phyloP scores from a whole-genome alignment of 2,888 invertebrate species.

The Epiblema foenella region DNA sequence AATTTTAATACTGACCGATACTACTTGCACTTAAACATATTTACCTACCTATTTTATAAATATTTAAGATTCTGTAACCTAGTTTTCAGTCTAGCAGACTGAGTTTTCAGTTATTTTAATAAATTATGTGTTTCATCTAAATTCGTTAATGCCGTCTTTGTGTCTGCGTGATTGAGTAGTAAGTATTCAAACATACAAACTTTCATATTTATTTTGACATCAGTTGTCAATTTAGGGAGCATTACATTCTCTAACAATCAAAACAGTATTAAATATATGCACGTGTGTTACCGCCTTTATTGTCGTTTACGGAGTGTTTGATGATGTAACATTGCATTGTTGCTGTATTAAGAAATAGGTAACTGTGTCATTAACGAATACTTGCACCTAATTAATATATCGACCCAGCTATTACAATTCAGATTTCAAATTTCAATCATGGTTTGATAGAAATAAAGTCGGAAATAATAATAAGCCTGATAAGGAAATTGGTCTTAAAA shows the following conservation, averaged over 20 bases:
- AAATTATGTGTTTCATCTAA: too few species aligned
- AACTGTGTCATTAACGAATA: constrained; percentile 25
- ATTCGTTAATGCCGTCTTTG: too few species aligned
- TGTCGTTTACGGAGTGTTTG: not conserved
- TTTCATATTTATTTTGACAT: not conserved
- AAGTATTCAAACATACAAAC: not conserved
- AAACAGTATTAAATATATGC: not conserved
- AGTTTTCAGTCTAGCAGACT: too few species aligned
- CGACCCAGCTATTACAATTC: not conserved
- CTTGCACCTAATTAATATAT: not conserved
- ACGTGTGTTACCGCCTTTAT: not conserved
- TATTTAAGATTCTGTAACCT: too few species aligned
- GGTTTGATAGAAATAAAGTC: not conserved
- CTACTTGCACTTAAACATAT: too few species aligned
- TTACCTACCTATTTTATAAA: too few species aligned
- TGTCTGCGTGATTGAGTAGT: not conserved
- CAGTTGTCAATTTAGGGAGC: not conserved
- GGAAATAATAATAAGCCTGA: not conserved
- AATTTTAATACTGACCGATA: too few species aligned
- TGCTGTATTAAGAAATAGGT: constrained; percentile 24
- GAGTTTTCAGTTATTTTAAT: too few species aligned
- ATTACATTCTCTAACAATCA: not conserved
- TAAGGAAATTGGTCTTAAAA: not conserved
- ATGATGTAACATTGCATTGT: constrained; percentile 7
- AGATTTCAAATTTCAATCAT: not conserved